Percentiles rank a stretch among this genome's conserved stretches.
Evolutionary conservation across 2,113 vertebrate genomes (phyloP).

Genomic region (Panthera leo): DNA sequence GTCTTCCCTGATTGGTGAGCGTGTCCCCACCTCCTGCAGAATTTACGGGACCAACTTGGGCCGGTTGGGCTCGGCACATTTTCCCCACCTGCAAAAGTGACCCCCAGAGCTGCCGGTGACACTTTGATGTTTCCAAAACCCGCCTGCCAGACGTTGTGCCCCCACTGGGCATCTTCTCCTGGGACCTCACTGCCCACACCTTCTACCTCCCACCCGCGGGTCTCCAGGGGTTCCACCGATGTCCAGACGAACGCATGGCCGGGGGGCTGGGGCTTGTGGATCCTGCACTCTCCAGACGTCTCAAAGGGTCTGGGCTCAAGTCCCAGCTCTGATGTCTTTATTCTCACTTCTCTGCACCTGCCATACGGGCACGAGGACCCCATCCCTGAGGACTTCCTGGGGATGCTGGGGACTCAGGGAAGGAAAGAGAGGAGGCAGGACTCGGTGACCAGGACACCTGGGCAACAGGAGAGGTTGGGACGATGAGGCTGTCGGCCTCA

Average conservation of each 20-base stretch:
- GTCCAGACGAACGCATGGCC: not conserved
- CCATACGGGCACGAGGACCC: not conserved
- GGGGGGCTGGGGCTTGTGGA: not conserved
- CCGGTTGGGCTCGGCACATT: rapidly evolving
- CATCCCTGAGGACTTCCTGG: not conserved
- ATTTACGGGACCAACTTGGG: too few relatives aligned
- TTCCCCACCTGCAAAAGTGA: not conserved
- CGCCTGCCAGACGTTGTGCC: rapidly evolving
- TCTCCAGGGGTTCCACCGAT: not conserved
- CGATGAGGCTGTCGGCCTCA: rapidly evolving
- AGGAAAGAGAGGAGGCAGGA: not conserved
- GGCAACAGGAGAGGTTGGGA: not conserved
- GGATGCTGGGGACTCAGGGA: rapidly evolving
- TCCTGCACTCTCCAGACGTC: rapidly evolving
- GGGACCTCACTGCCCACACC: not conserved
- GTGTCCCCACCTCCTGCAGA: not conserved
- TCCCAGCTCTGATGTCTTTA: not conserved
- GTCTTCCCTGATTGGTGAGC: not conserved
- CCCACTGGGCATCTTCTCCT: not conserved
- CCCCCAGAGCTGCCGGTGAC: not conserved
- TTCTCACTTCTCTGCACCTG: not conserved
- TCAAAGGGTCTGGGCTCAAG: rapidly evolving
- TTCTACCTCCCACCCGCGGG: not conserved
- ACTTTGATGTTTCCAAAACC: not conserved
- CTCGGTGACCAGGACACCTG: too few relatives aligned